A percentile compares a stretch with the other conserved stretches of the same genome.
Evolutionary conservation across 2,797 vertebrate genomes (phyloP).

Genomic region (Tapirus indicus): DNA sequence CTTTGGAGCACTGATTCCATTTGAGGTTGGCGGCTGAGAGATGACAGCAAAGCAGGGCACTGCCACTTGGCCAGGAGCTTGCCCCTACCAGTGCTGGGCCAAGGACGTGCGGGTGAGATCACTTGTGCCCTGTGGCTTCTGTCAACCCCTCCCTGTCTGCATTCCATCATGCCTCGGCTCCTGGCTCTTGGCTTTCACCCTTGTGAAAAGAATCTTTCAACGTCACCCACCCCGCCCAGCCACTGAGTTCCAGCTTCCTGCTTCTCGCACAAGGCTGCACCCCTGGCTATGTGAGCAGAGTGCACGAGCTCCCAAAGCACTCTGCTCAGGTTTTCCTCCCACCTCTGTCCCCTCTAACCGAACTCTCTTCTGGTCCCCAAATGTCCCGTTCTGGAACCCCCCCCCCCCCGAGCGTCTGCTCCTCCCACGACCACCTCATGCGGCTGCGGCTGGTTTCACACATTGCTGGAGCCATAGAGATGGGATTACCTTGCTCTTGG

Average conservation of each 20-base stretch:
- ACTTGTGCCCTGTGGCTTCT: background rate
- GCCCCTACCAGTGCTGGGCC: background rate
- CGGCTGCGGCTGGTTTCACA: background rate
- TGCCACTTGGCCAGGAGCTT: background rate
- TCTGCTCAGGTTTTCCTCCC: background rate
- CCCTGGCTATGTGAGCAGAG: background rate
- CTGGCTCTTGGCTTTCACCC: background rate
- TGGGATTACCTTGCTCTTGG: background rate
- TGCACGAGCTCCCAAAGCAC: background rate
- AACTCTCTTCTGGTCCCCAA: background rate
- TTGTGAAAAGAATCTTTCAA: background rate
- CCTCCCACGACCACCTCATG: background rate
- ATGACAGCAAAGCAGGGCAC: background rate
- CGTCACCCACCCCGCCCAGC: background rate
- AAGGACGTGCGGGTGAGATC: background rate
- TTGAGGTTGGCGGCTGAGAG: background rate
- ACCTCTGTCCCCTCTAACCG: background rate
- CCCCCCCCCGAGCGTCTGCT: background rate
- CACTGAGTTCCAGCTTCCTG: background rate
- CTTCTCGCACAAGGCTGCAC: background rate
- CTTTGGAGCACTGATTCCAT: background rate
- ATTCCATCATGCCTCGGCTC: background rate
- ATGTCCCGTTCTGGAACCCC: background rate
- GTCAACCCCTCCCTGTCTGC: background rate
- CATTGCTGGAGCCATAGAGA: background rate